Conservation (phyloP, 2,888 invertebrate species). For the Eupeodes luniger region DNA sequence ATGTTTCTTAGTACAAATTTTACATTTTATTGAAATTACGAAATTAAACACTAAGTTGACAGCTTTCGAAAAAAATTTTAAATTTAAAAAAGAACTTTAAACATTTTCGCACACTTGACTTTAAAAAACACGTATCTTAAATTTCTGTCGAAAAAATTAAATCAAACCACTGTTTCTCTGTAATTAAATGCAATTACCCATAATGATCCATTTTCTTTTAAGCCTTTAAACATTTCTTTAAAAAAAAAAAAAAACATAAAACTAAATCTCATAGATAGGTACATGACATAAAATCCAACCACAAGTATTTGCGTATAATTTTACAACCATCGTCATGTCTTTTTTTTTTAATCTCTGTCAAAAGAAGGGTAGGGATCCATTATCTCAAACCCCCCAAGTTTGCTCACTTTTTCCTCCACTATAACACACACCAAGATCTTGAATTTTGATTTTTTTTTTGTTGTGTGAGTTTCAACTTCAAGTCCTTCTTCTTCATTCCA, state of each 20-base stretch:
- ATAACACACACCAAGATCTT: constrained; percentile 24
- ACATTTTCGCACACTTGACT: too few relatives aligned
- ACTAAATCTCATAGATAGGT: not conserved
- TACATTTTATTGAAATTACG: too few relatives aligned
- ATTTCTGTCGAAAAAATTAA: too few relatives aligned
- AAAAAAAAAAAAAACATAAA: not conserved
- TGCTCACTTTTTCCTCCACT: not conserved
- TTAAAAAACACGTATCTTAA: too few relatives aligned
- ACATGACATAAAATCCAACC: constrained; percentile 7
- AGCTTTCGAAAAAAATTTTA: too few relatives aligned
- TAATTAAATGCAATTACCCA: not conserved
- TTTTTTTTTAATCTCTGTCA: not conserved
- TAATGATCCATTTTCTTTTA: not conserved
- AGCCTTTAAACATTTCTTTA: not conserved
- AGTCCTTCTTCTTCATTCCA: constrained; percentile 18
- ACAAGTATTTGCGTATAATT: constrained; percentile 6
- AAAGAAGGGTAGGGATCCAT: constrained; percentile 13
- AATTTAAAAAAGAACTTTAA: too few relatives aligned
- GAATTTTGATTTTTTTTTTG: constrained; percentile 38
- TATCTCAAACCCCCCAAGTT: constrained; percentile 45
- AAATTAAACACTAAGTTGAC: too few relatives aligned
- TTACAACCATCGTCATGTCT: constrained; percentile 19
- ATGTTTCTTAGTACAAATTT: too few relatives aligned
- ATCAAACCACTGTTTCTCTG: not conserved
- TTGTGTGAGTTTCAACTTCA: constrained; percentile 35